A percentile compares a stretch with the other conserved stretches of the same genome.
phyloP scores from a whole-genome alignment of 2,888 invertebrate species.

The Drosophila paucipuncta region DNA sequence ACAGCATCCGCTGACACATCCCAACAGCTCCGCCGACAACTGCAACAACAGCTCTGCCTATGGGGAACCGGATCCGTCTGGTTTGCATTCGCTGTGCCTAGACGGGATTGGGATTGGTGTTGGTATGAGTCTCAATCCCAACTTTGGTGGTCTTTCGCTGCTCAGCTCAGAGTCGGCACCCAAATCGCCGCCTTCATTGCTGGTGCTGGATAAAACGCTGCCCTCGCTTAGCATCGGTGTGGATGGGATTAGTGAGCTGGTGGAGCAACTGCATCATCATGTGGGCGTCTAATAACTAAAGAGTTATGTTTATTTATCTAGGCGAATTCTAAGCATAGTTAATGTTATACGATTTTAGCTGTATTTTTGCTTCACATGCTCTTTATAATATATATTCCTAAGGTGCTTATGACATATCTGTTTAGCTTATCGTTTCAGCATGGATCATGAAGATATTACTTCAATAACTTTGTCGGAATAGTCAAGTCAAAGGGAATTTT shows the following conservation, averaged over 20 bases:
- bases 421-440: not conserved
- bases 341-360: constrained; percentile 43
- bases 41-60: constrained; percentile 5
- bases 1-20: constrained; percentile 51
- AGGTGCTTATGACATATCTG: not conserved
- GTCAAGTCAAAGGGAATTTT: not conserved
- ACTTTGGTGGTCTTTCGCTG: constrained; percentile 60
- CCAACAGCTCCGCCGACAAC: constrained; percentile 23
- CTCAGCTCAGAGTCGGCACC: constrained; percentile 55
- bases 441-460: no score
- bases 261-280: constrained; percentile 79
- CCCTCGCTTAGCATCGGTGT: constrained; percentile 82
- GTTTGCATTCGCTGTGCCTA: constrained; percentile 67
- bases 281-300: constrained; percentile 7
- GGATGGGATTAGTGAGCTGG: constrained; percentile 83
- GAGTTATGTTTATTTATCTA: constrained; percentile 29
- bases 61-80: constrained; percentile 22
- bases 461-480: not conserved
- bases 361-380: constrained; percentile 25
- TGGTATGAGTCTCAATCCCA: constrained; percentile 55
- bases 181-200: constrained; percentile 81
- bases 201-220: constrained; percentile 84
- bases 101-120: constrained; percentile 70
- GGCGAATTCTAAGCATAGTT: constrained; percentile 61
- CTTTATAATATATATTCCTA: constrained; percentile 17